Percentiles rank a stretch among this genome's conserved stretches.
Conservation (phyloP, 1,140 invertebrate species). For the Drosophila kohkoa region DNA sequence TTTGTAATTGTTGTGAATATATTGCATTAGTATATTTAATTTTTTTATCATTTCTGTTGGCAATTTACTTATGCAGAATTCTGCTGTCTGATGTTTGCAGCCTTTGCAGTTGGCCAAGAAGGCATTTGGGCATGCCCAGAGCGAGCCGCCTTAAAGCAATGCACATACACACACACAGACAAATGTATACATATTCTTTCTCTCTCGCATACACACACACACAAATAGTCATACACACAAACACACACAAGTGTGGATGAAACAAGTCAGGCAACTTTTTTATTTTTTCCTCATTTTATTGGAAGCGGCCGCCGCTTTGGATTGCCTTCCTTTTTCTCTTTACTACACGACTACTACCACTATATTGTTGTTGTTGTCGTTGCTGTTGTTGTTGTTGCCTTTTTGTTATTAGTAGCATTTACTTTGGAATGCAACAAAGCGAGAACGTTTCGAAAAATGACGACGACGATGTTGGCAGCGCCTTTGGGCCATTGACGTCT, state of each 20-base stretch:
- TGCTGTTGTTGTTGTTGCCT: conserved; percentile 46
- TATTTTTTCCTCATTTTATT: conserved; percentile 67
- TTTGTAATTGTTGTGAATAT: conserved; percentile 40
- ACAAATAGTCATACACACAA: conserved; percentile 9
- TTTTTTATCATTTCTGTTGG: conserved; percentile 49
- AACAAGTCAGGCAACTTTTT: conserved; percentile 80
- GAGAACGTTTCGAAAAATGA: conserved; percentile 81
- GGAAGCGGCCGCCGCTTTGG: conserved; percentile 69
- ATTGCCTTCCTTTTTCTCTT: conserved; percentile 75
- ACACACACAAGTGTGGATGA: conserved; percentile 51
- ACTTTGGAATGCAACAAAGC: conserved; percentile 82
- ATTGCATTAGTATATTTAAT: conserved; percentile 46
- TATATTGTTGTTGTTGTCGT: conserved; percentile 35
- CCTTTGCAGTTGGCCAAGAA: conserved; percentile 39
- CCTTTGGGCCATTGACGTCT: conserved; percentile 61
- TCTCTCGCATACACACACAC: conserved; percentile 2
- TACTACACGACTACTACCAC: conserved; percentile 53
- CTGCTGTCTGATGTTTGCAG: conserved; percentile 26
- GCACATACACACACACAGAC: conserved; percentile 46
- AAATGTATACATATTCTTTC: conserved; percentile 15
- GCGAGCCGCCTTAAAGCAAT: conserved; percentile 50
- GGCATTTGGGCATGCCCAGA: conserved; percentile 51
- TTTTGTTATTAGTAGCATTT: conserved; percentile 82
- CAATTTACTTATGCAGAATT: conserved; percentile 66
- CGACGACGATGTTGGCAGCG: conserved; percentile 53